These are phyloP conservation scores for Chaenocephalus aceratus DNA, from an alignment of 2,113 vertebrate species.

Conservation along the genomic window DNA sequence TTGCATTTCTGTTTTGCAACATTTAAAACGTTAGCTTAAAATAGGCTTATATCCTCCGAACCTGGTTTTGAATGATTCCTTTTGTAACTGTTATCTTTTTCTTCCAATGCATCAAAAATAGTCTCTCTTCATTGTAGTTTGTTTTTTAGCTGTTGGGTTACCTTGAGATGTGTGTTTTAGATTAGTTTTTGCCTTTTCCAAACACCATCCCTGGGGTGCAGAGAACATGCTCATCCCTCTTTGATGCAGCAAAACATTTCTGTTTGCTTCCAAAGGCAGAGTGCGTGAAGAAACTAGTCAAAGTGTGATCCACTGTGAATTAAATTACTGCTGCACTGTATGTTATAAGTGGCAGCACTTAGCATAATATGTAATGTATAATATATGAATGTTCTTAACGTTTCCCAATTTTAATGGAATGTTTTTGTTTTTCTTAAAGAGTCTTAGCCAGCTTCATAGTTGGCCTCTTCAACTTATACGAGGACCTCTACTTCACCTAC, in stretches of 20 bases:
- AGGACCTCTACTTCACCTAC: conserved; percentile 98
- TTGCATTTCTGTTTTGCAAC: too few relatives aligned
- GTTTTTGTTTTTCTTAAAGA: conserved; percentile 74
- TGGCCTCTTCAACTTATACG: conserved; percentile 94
- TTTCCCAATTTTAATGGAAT: neutral
- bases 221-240: conserved; percentile 19
- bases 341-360: neutral
- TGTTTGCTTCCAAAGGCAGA: neutral
- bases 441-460: conserved; percentile 93
- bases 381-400: neutral
- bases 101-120: neutral
- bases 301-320: neutral
- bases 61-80: neutral
- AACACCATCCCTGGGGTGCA: neutral
- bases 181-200: neutral
- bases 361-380: neutral
- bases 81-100: neutral
- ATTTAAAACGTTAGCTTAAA: too few relatives aligned
- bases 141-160: neutral
- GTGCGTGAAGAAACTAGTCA: too few relatives aligned
- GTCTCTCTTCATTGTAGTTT: neutral
- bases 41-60: neutral
- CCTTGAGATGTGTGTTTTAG: conserved; percentile 8
- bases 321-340: neutral
- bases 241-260: neutral